phyloP scores from a whole-genome alignment of 1,140 invertebrate genomes.

The Archegozetes longisetosus region DNA sequence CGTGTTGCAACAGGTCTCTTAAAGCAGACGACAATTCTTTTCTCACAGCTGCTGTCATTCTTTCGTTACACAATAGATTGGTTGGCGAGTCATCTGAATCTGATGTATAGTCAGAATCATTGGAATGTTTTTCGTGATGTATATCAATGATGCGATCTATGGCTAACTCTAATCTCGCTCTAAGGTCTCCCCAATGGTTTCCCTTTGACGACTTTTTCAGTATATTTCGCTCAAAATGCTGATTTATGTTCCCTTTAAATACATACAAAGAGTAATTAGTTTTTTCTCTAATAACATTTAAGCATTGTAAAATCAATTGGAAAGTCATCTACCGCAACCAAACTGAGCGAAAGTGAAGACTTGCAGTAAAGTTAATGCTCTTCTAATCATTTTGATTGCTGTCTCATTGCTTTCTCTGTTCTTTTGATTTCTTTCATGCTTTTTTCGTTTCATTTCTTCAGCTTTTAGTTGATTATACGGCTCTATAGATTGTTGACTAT shows the following conservation, averaged over 20 bases:
- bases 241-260: background rate
- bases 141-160: conserved; percentile 47
- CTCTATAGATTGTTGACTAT: conserved; percentile 12
- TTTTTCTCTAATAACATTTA: no score
- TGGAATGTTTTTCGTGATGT: conserved; percentile 31
- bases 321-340: conserved; percentile 59
- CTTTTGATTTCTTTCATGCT: background rate
- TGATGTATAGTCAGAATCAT: conserved; percentile 37
- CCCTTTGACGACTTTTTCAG: conserved; percentile 66
- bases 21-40: conserved; percentile 77
- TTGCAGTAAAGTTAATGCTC: conserved; percentile 68
- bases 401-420: conserved; percentile 25
- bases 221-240: conserved; percentile 52
- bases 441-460: background rate
- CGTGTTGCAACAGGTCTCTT: conserved; percentile 84
- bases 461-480: conserved; percentile 1
- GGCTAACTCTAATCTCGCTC: conserved; percentile 79
- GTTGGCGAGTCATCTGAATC: background rate
- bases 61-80: conserved; percentile 38
- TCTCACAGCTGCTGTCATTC: conserved; percentile 67
- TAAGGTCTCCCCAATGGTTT: conserved; percentile 82
- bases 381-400: conserved; percentile 54
- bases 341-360: conserved; percentile 84
- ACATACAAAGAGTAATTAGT: background rate
- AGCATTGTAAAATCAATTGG: no score